A percentile compares a stretch with the other conserved stretches of the same genome.
Evolutionary conservation across 1,140 invertebrate genomes (phyloP).

Genomic region (Hormaphis cornu): DNA sequence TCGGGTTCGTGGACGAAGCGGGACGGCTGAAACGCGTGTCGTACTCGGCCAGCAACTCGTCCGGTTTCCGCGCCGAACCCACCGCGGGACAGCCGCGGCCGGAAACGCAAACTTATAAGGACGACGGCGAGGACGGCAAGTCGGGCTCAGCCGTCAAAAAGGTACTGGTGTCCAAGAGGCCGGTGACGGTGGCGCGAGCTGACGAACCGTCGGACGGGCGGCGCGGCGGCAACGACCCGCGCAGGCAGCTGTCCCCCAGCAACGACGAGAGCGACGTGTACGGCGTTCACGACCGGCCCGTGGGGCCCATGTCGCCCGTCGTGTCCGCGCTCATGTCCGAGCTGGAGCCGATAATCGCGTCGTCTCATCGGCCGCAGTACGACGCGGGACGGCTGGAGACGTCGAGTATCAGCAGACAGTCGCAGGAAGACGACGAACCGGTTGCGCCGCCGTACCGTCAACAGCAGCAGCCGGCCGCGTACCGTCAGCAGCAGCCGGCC

Average conservation of each 20-base stretch:
- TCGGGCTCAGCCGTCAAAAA: slow-evolving; percentile 33
- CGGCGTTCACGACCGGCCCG: slow-evolving; percentile 42
- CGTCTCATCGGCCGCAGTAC: background rate
- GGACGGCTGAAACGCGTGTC: slow-evolving; percentile 76
- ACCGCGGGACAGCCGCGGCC: slow-evolving; percentile 34
- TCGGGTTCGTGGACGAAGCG: slow-evolving; percentile 70
- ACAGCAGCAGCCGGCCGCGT: slow-evolving; percentile 38
- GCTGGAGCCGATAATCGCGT: slow-evolving; percentile 35
- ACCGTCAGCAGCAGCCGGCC: slow-evolving; percentile 43
- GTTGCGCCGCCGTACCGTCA: slow-evolving; percentile 41
- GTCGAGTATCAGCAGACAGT: slow-evolving; percentile 36
- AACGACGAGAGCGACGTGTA: slow-evolving; percentile 34
- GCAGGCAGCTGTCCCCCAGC: slow-evolving; percentile 49
- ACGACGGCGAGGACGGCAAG: slow-evolving; percentile 40
- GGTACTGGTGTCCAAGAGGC: slow-evolving; percentile 44
- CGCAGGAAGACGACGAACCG: slow-evolving; percentile 13
- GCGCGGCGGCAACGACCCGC: slow-evolving; percentile 46
- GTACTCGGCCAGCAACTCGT: slow-evolving; percentile 55
- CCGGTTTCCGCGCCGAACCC: no score
- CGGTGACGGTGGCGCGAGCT: slow-evolving; percentile 35
- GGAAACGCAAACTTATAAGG: slow-evolving; percentile 38
- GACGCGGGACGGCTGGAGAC: slow-evolving; percentile 35
- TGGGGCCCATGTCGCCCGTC: slow-evolving; percentile 42
- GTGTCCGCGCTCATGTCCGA: slow-evolving; percentile 39
- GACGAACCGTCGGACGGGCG: no score